These are phyloP conservation scores for Nomada ferruginata DNA, from an alignment of 2,888 invertebrate genomes.

Conservation along the genomic window DNA sequence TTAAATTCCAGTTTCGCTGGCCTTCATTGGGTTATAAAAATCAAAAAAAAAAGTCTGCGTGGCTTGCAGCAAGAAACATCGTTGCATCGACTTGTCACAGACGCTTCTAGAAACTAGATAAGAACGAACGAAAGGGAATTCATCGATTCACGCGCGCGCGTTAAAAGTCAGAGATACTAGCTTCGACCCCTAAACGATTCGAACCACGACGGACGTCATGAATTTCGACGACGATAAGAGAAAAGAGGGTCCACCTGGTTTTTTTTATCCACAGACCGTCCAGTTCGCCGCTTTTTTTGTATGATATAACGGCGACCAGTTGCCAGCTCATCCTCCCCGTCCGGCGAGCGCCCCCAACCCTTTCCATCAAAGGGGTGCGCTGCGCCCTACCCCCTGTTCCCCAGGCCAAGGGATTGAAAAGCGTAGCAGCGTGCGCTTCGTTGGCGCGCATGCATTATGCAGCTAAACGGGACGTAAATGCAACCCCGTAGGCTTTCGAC, in stretches of 20 bases:
- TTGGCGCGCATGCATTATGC: constrained; percentile 71
- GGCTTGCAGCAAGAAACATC: not conserved
- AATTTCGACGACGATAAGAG: constrained; percentile 13
- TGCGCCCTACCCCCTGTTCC: not conserved
- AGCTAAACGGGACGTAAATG: constrained; percentile 71
- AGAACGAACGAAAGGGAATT: constrained; percentile 35
- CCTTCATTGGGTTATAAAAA: not conserved
- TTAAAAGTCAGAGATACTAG: too few species aligned
- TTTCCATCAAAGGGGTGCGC: constrained; percentile 34
- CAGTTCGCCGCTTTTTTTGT: constrained; percentile 9
- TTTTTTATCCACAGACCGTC: constrained; percentile 18
- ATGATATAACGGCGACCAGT: constrained; percentile 11
- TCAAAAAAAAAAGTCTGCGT: not conserved
- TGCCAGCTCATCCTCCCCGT: constrained; percentile 2
- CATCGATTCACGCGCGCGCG: constrained; percentile 27
- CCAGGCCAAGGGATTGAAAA: constrained; percentile 41
- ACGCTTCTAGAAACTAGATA: not conserved
- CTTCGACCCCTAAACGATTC: constrained; percentile 14
- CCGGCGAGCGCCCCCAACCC: constrained; percentile 46
- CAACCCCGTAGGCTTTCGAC: constrained; percentile 59
- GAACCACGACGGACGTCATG: constrained; percentile 29
- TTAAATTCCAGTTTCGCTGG: not conserved
- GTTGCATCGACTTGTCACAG: constrained; percentile 2
- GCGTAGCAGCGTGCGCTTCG: constrained; percentile 35
- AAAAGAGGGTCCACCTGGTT: constrained; percentile 36